Percentiles rank a stretch among this genome's conserved stretches.
Conservation (phyloP, 2,888 invertebrate species). For the Nebria salina region DNA sequence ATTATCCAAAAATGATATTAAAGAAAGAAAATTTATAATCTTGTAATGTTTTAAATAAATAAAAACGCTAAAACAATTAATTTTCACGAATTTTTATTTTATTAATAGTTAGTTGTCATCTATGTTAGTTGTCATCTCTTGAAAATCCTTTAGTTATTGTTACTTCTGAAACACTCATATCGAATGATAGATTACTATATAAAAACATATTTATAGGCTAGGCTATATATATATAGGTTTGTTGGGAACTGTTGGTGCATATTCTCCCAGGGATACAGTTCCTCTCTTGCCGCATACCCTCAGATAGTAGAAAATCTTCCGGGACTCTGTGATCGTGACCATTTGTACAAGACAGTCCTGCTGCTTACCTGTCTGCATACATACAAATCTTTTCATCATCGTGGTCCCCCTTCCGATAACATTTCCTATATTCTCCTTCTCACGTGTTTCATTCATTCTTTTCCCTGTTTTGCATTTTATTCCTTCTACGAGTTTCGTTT, state of each 20-base stretch:
- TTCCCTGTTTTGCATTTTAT: background rate
- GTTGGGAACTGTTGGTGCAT: background rate
- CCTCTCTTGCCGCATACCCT: background rate
- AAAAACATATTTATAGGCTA: background rate
- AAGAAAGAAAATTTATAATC: background rate
- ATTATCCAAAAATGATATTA: background rate
- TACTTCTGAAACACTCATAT: background rate
- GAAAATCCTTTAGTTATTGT: background rate
- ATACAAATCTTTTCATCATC: slow-evolving; percentile 9
- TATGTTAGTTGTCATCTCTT: no score
- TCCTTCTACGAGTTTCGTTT: background rate
- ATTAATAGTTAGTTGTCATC: no score
- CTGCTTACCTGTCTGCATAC: slow-evolving; percentile 15
- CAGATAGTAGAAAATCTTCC: background rate
- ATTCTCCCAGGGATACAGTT: background rate
- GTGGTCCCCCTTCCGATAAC: background rate
- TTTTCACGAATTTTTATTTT: no score
- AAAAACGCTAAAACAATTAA: no score
- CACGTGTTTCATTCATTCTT: slow-evolving; percentile 21
- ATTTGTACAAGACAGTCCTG: background rate
- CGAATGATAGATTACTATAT: background rate
- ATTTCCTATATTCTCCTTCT: slow-evolving; percentile 5
- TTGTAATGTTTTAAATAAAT: no score
- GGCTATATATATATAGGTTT: background rate
- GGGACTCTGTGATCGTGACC: background rate